Evolutionary conservation across 1,140 invertebrate species (phyloP).

Genomic region (Hetaerina americana): DNA sequence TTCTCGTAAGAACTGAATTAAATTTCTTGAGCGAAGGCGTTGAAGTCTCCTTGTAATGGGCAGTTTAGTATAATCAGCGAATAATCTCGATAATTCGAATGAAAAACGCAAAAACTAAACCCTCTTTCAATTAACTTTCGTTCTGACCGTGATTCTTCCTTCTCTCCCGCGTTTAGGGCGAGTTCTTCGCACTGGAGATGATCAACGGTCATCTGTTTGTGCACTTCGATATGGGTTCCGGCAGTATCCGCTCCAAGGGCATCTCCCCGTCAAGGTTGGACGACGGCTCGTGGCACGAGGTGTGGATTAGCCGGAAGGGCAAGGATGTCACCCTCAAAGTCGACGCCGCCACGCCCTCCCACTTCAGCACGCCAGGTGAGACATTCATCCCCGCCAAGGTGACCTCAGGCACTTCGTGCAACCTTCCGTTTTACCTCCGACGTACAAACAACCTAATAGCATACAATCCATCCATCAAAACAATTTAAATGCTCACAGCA

Average conservation of each 20-base stretch:
- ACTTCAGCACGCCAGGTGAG: slow-evolving; percentile 76
- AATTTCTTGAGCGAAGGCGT: no score
- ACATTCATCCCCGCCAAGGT: no score
- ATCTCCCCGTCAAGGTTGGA: slow-evolving; percentile 70
- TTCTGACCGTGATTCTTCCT: no score
- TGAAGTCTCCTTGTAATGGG: no score
- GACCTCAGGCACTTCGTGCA: no score
- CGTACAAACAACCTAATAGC: no score
- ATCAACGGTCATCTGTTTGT: slow-evolving; percentile 86
- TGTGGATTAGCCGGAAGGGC: slow-evolving; percentile 62
- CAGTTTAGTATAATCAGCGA: no score
- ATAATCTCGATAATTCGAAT: no score
- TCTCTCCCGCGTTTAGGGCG: slow-evolving; percentile 40
- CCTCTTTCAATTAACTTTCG: not conserved
- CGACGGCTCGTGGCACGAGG: slow-evolving; percentile 85
- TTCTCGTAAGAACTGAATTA: no score
- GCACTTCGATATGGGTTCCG: slow-evolving; percentile 84
- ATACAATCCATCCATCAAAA: no score
- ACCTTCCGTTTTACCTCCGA: no score
- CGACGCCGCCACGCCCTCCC: slow-evolving; percentile 73
- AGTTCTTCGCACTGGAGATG: slow-evolving; percentile 88
- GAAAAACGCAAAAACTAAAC: not conserved
- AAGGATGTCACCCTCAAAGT: slow-evolving; percentile 78
- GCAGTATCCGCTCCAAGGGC: slow-evolving; percentile 68
- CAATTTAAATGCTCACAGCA: no score